Conservation (phyloP, 2,888 invertebrate genomes). For the Hoplodrina ambigua region DNA sequence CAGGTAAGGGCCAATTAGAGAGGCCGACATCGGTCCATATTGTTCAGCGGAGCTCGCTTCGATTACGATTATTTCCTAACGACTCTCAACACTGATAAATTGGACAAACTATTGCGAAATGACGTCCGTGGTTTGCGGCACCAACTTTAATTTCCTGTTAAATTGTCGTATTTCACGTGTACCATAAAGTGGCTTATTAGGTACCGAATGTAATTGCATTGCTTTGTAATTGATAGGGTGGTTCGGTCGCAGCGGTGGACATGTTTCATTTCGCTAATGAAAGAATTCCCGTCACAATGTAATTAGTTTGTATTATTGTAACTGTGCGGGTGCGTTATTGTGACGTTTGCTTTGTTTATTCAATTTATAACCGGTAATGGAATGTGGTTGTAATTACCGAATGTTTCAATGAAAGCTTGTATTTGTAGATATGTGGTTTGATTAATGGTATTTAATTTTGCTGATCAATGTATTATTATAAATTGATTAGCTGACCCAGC, state of each 20-base stretch:
- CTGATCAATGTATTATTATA: not conserved
- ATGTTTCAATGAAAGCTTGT: constrained; percentile 33
- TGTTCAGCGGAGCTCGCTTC: constrained; percentile 89
- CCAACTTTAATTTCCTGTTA: constrained; percentile 83
- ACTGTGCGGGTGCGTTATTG: constrained; percentile 48
- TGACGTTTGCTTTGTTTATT: constrained; percentile 47
- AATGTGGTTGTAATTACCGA: constrained; percentile 54
- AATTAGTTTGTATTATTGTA: constrained; percentile 65
- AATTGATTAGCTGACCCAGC: no score
- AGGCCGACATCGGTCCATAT: constrained; percentile 89
- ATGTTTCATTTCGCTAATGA: constrained; percentile 69
- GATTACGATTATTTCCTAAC: constrained; percentile 90
- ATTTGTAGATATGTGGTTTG: constrained; percentile 14
- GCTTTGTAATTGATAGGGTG: constrained; percentile 67
- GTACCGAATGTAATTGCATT: constrained; percentile 67
- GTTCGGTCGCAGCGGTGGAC: constrained; percentile 57
- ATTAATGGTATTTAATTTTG: constrained; percentile 10
- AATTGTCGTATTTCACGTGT: constrained; percentile 77
- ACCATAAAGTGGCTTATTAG: constrained; percentile 66
- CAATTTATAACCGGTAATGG: constrained; percentile 51
- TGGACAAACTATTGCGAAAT: constrained; percentile 89
- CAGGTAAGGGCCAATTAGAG: constrained; percentile 91
- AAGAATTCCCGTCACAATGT: constrained; percentile 60
- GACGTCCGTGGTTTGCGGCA: constrained; percentile 85
- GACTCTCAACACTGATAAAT: constrained; percentile 88